A percentile compares a stretch with the other conserved stretches of the same genome.
phyloP scores from a whole-genome alignment of 2,888 invertebrate genomes.

The Minunthozetes semirufus region DNA sequence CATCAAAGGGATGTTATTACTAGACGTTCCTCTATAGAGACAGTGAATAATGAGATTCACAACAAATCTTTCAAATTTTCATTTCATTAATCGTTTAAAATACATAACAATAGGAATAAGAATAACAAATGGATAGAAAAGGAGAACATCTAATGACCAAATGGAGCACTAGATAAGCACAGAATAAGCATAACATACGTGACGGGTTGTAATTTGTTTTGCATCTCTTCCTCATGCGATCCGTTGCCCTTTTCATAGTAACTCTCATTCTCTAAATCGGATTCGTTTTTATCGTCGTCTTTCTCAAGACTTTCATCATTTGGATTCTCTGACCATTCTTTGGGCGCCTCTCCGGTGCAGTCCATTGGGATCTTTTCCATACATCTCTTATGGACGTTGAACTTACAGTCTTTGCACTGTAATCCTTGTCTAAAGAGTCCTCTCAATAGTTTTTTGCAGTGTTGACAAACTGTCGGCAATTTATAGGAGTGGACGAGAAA shows the following conservation, averaged over 20 bases:
- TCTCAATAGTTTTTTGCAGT: conserved; percentile 88
- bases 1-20: conserved; percentile 88
- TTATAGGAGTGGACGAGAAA: conserved; percentile 95
- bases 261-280: conserved; percentile 42
- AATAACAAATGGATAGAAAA: background rate
- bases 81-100: background rate
- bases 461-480: conserved; percentile 89
- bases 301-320: conserved; percentile 32
- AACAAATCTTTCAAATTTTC: background rate
- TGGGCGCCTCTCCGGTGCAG: conserved; percentile 70
- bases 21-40: conserved; percentile 41
- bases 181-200: conserved; percentile 23
- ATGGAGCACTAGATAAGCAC: background rate
- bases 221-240: conserved; percentile 40
- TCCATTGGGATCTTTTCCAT: conserved; percentile 80
- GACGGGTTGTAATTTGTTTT: conserved; percentile 36
- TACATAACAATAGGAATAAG: background rate
- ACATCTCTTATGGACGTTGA: conserved; percentile 92
- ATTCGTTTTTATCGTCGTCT: conserved; percentile 42
- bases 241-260: conserved; percentile 36
- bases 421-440: conserved; percentile 88
- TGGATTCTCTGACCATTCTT: conserved; percentile 48
- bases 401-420: conserved; percentile 91
- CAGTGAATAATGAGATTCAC: background rate
- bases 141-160: background rate